Evolutionary conservation across 2,113 vertebrate species (phyloP), one percentile per base, ranked within the genome.

Genomic region (Larimichthys crocea): DNA sequence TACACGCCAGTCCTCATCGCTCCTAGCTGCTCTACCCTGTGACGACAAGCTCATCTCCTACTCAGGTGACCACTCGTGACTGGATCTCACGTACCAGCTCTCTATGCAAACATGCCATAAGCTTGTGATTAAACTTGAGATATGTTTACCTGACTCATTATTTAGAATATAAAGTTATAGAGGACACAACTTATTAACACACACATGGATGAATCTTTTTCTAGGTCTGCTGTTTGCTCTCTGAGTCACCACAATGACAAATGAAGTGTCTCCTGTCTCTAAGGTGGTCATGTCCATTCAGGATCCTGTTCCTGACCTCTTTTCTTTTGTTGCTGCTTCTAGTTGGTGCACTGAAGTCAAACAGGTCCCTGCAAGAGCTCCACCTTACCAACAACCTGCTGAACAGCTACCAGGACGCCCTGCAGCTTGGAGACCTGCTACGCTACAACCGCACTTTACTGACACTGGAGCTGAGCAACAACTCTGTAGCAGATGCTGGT

Each of bases 341-440:
- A 96, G 95, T 94, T 26, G 84, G 90, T 19, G 86, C 93, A 14
- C 86, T 96, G 70, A 96, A 91, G 91, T 84, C 82, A 24, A 96
- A 95, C 84, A 52, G 62, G 20, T 46, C 83, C 22, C 70, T 96
- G 61, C 85, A 66, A 65, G 93, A 96, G 82, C 94, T 96, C 29
- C 89, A 93, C 82, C 90, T 96, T 1, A 76, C 83, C 74, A 81
- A 90, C 90, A 96, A 96, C 83, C 78, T 86, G 48, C 89, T 96
- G 60, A 96, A 95, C 86, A 90, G 94, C 78, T 94, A 90, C 91
- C 95, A 96, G 86, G 95, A 96, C 19, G 88, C 95, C 50, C 88
- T 96, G 88, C 93, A 96, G 68, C 83, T 96, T 2, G 92, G 93
- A 68, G 94, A 95, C 14, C 89, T 96, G 19, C 89, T 96, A 5